Base-by-base conservation (phyloP, 2,888 invertebrate genomes). In the Galeruca laticollis region DNA sequence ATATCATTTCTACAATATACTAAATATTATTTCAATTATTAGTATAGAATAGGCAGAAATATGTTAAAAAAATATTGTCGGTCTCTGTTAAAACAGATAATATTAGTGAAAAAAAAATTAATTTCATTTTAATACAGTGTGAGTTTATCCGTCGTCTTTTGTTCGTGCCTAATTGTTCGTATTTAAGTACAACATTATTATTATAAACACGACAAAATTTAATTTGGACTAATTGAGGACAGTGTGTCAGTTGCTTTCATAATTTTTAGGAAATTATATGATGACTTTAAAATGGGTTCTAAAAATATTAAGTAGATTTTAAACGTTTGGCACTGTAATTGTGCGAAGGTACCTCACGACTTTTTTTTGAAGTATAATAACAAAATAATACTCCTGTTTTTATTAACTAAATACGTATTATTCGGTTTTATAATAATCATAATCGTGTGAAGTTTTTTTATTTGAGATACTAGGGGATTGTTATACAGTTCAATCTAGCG, bases 141-240 rank as follows among this genome's bases (percentile, higher is more conserved):
- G 13, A 13, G 8, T 43, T 15, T n/a, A 43, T 15, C 15, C 43
- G 43, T n/a, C 26, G 2, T n/a, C 35, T 54, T 49, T 63, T 63
- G 63, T 63, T 54, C 54, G 18, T 63, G 52, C 51, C 51, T 63
- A 63, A 63, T 63, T 52, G 52, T 37, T 54, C 63, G 52, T 63
- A 18, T 35, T 63, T 35, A 54, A 51, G 43, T 54, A 40, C 20
- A 43, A 21, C 52, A 21, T 51, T 51, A 49, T 49, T 49, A 51
- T 51, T 51, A n/a, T n/a, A 9, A 31, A 54, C 15, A 54, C 18
- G 21, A 20, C 11, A 40, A 26, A 20, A 43, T 49, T 49, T 49
- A 61, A 49, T 47, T 9, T n/a, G 47, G n/a, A 31, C 54, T 33
- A 54, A 54, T 54, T 54, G 54, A 54, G 54, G 54, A 54, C 26